phyloP scores from a whole-genome alignment of 1,140 invertebrate species.

The Lordiphosa stackelbergi region DNA sequence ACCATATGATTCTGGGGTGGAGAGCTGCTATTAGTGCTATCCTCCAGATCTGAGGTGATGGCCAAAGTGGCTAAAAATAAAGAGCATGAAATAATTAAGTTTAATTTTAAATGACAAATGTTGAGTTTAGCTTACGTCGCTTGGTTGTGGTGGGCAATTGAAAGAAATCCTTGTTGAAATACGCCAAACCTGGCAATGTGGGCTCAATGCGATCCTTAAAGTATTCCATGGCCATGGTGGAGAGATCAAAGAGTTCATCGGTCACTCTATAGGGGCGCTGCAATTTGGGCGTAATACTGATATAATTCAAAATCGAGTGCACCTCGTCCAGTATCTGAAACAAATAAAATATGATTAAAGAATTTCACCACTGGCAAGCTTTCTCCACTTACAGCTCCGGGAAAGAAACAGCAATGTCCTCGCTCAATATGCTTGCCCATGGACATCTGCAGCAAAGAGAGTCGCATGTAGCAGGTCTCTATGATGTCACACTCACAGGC shows the following conservation, averaged over 20 bases:
- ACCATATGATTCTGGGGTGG: slow-evolving; percentile 90
- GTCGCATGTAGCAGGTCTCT: slow-evolving; percentile 91
- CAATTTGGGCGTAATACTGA: slow-evolving; percentile 88
- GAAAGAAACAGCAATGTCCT: slow-evolving; percentile 93
- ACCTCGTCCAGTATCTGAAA: slow-evolving; percentile 83
- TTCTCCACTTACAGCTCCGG: slow-evolving; percentile 85
- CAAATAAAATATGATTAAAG: neutral
- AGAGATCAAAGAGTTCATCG: slow-evolving; percentile 93
- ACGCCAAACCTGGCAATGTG: slow-evolving; percentile 89
- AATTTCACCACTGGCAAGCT: neutral
- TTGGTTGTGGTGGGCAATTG: slow-evolving; percentile 63
- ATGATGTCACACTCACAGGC: slow-evolving; percentile 93
- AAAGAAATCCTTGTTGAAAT: slow-evolving; percentile 88
- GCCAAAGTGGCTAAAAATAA: slow-evolving; percentile 48
- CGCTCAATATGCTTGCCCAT: slow-evolving; percentile 94
- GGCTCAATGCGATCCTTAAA: slow-evolving; percentile 94
- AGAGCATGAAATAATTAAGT: neutral
- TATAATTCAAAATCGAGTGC: slow-evolving; percentile 88
- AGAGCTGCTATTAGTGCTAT: slow-evolving; percentile 80
- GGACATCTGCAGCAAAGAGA: slow-evolving; percentile 91
- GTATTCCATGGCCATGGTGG: slow-evolving; percentile 95
- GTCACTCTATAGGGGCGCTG: slow-evolving; percentile 91
- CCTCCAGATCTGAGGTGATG: slow-evolving; percentile 73
- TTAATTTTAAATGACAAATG: neutral
- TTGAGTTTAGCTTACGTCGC: slow-evolving; percentile 45